phyloP scores from a whole-genome alignment of 2,113 vertebrate genomes.

The Acrocephalus kingi region DNA sequence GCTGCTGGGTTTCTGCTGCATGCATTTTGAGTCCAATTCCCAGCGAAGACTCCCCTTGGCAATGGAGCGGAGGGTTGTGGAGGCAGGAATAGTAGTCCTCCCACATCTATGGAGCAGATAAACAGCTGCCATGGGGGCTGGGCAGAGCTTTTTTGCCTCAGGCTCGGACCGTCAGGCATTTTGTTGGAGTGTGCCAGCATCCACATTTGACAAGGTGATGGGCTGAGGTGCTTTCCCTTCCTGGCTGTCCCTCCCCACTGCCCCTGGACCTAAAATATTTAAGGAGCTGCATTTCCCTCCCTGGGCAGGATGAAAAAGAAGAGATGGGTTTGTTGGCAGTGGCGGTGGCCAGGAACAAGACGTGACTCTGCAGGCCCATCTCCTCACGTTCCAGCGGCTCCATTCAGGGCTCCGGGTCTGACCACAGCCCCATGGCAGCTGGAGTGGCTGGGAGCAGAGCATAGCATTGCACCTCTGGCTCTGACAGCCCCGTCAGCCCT shows the following conservation, averaged over 20 bases:
- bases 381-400: accelerated
- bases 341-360: background rate
- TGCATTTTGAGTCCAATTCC: background rate
- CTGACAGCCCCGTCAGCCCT: background rate
- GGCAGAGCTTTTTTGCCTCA: conserved; percentile 23
- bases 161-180: background rate
- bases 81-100: background rate
- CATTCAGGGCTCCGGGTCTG: accelerated
- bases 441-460: background rate
- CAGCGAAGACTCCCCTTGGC: conserved; percentile 10
- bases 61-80: background rate
- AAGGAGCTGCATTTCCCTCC: accelerated
- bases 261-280: background rate
- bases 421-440: accelerated
- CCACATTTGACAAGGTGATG: background rate
- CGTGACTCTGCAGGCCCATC: background rate
- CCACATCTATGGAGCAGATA: background rate
- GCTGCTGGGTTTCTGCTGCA: background rate
- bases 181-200: background rate
- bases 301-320: background rate
- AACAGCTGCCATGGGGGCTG: conserved; percentile 38
- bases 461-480: background rate
- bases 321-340: background rate
- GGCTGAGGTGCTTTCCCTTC: background rate
- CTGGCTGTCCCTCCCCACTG: background rate